These are phyloP conservation scores for Mycogona germanica DNA, from an alignment of 2,888 invertebrate genomes.

Conservation along the genomic window DNA sequence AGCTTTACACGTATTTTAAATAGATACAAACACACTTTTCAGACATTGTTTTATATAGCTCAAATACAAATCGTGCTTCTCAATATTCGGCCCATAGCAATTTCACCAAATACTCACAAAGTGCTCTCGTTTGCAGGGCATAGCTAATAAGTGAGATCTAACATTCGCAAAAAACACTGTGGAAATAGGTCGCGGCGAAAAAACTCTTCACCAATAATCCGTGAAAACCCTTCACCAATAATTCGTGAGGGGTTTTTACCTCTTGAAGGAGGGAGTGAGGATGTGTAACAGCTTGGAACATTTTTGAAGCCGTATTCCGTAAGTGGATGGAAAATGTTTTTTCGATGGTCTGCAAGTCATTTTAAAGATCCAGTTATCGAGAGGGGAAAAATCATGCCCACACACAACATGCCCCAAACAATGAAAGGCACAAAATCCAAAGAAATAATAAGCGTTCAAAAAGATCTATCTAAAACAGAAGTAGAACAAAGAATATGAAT, in stretches of 20 bases:
- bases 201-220: constrained; percentile 35
- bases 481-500: no score
- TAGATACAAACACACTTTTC: no score
- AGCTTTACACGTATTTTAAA: no score
- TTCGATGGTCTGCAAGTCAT: neutral
- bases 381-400: constrained; percentile 9
- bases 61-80: no score
- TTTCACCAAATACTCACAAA: no score
- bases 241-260: constrained; percentile 3
- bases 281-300: constrained; percentile 15
- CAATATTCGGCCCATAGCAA: no score
- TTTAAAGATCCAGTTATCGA: constrained; percentile 7
- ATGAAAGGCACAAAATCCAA: neutral
- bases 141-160: no score
- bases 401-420: neutral
- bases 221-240: constrained; percentile 8
- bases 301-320: neutral
- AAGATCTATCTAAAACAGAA: neutral
- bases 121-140: no score
- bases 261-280: constrained; percentile 13
- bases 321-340: neutral
- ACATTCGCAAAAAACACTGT: no score
- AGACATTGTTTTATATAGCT: no score
- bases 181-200: no score
- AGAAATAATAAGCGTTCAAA: neutral